phyloP scores from a whole-genome alignment of 2,888 invertebrate genomes.

The Sipha maydis region DNA sequence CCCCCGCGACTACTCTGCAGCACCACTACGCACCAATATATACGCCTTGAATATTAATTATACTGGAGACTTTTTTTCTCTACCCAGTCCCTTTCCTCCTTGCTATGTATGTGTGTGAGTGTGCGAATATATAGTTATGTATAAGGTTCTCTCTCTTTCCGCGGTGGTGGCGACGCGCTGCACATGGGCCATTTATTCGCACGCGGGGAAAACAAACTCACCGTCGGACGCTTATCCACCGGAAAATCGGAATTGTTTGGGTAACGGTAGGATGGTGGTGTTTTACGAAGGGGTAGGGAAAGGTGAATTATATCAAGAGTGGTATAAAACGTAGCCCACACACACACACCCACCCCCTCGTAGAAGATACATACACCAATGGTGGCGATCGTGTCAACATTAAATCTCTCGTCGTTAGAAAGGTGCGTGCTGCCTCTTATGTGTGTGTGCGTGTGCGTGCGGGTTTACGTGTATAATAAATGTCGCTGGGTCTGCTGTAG shows the following conservation, averaged over 20 bases:
- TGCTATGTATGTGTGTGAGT: not conserved
- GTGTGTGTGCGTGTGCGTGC: not conserved
- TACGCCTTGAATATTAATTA: constrained; percentile 57
- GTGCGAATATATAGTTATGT: not conserved
- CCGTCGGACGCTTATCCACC: constrained; percentile 31
- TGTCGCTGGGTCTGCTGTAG: constrained; percentile 38
- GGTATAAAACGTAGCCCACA: constrained; percentile 31
- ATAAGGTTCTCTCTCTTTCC: constrained; percentile 28
- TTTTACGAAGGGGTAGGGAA: not conserved
- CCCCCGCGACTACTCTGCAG: not conserved
- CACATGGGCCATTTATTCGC: constrained; percentile 43
- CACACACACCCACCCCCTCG: not conserved
- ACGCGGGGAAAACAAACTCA: constrained; percentile 37
- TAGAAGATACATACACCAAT: not conserved
- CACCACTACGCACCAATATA: not conserved
- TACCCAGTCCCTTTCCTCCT: not conserved
- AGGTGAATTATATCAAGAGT: constrained; percentile 37
- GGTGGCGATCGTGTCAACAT: constrained; percentile 1
- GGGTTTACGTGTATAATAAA: constrained; percentile 10
- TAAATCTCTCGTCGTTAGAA: constrained; percentile 59
- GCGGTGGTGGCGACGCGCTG: not conserved
- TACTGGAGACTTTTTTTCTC: constrained; percentile 16
- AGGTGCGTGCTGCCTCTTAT: not conserved
- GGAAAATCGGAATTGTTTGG: constrained; percentile 54
- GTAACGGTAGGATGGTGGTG: not conserved